phyloP scores from a whole-genome alignment of 64 coral and sea anemone genomes.

The Platygyra sinensis region DNA sequence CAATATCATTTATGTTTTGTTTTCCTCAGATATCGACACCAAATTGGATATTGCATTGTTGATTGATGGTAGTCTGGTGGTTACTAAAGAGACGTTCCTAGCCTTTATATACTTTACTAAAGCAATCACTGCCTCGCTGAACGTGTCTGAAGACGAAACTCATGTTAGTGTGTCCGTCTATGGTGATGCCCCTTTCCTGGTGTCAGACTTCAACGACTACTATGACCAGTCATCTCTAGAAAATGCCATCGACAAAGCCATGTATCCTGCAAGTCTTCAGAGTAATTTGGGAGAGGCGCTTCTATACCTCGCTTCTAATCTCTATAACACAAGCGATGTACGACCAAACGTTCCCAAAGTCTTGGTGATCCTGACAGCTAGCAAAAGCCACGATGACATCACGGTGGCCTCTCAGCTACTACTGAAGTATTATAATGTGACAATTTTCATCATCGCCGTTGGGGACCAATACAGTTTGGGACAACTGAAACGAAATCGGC shows the following conservation, averaged over 20 bases:
- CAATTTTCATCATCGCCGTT: neutral
- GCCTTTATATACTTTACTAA: neutral
- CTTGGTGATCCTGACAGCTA: neutral
- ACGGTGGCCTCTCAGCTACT: neutral
- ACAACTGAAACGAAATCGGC: neutral
- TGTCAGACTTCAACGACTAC: neutral
- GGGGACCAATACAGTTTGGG: neutral
- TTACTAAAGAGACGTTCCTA: neutral
- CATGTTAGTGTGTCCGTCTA: neutral
- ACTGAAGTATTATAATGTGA: neutral
- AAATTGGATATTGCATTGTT: slow-evolving; percentile 6
- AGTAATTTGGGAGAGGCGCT: slow-evolving; percentile 13
- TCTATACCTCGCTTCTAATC: neutral
- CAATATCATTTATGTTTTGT: neutral
- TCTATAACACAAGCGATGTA: neutral
- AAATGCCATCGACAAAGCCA: neutral
- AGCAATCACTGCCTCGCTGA: neutral
- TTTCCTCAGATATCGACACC: neutral
- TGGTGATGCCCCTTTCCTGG: neutral
- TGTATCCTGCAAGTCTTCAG: neutral
- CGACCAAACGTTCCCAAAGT: neutral
- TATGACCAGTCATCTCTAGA: neutral
- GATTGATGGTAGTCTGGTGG: slow-evolving; percentile 10
- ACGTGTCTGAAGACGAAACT: slow-evolving; percentile 1
- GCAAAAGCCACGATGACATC: slow-evolving; percentile 20